phyloP scores from a whole-genome alignment of 2,797 vertebrate species.

The Urosaurus nigricauda region DNA sequence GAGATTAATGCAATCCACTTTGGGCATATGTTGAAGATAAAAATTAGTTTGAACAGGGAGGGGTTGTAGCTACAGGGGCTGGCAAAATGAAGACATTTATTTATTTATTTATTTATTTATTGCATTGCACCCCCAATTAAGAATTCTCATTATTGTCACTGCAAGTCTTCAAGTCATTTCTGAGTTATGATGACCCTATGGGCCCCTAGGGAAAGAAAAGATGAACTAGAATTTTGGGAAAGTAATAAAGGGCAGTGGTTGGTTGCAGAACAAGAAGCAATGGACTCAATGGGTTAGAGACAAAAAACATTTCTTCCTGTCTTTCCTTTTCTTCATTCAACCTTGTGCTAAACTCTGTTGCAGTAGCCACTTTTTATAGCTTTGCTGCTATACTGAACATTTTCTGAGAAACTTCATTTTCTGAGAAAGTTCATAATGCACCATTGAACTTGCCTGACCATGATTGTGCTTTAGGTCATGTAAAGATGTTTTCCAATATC shows the following conservation, averaged over 20 bases:
- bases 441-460: neutral
- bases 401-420: conserved; percentile 2
- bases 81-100: no score
- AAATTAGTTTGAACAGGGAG: neutral
- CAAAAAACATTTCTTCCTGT: neutral
- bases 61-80: no score
- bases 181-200: no score
- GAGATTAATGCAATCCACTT: neutral
- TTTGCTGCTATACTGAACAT: neutral
- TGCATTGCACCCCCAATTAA: no score
- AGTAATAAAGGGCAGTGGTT: neutral
- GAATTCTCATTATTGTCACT: no score
- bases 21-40: neutral
- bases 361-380: neutral
- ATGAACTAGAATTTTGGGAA: neutral
- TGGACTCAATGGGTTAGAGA: neutral
- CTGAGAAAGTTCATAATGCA: neutral
- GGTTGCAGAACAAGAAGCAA: neutral
- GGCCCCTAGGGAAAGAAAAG: neutral
- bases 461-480: neutral
- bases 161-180: no score
- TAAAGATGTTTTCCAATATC: neutral
- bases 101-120: no score
- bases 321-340: neutral
- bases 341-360: neutral